phyloP scores from a whole-genome alignment of 2,888 invertebrate genomes.

The Nowickia ferox region DNA sequence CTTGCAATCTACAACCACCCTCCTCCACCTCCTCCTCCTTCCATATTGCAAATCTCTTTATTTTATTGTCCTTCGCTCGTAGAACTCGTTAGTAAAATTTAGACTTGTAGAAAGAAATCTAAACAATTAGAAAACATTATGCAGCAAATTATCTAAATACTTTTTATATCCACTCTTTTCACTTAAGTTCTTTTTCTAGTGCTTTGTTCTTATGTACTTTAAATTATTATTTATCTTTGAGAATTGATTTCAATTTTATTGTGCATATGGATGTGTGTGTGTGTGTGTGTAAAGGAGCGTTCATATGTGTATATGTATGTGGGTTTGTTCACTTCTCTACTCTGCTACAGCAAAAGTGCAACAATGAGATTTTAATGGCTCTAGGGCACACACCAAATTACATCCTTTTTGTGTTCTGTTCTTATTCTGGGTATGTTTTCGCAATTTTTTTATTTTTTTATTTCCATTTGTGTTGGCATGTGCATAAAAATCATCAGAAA shows the following conservation, averaged over 20 bases:
- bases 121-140: not conserved
- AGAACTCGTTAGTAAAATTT: no score
- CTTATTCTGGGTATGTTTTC: constrained; percentile 32
- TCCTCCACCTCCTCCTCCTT: no score
- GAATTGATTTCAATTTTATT: constrained; percentile 47
- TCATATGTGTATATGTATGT: not conserved
- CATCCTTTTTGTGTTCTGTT: constrained; percentile 49
- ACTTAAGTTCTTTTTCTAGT: not conserved
- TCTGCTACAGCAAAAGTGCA: constrained; percentile 33
- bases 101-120: no score
- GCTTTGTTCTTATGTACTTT: constrained; percentile 1
- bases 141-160: not conserved
- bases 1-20: no score
- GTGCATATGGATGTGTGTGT: not conserved
- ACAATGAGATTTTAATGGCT: constrained; percentile 66
- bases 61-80: no score
- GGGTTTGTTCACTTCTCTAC: not conserved
- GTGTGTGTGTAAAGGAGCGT: not conserved
- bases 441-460: not conserved
- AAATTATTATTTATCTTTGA: constrained; percentile 22
- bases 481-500: constrained; percentile 24
- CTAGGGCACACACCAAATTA: constrained; percentile 66
- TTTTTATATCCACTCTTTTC: not conserved
- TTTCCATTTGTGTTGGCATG: constrained; percentile 2
- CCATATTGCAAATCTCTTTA: no score